These are phyloP conservation scores for Tangara arthus DNA, from an alignment of 2,797 vertebrate genomes.

Conservation along the genomic window DNA sequence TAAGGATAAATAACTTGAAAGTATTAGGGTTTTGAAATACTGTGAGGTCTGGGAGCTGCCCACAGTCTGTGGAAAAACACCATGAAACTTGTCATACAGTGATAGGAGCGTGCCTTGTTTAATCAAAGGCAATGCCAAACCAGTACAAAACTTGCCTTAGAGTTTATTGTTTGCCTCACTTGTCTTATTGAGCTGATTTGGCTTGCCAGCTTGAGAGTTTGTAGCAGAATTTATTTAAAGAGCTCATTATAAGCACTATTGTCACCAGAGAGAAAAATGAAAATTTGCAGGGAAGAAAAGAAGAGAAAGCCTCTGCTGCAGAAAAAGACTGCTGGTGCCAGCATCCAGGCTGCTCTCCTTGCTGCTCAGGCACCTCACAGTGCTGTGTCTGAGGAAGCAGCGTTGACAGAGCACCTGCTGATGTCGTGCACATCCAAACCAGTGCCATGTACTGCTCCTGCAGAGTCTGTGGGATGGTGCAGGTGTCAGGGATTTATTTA, in stretches of 20 bases:
- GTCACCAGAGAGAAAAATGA: background rate
- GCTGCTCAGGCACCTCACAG: background rate
- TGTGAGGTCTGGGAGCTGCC: background rate
- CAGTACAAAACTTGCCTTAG: background rate
- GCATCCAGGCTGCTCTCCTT: background rate
- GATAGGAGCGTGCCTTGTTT: background rate
- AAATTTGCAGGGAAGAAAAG: background rate
- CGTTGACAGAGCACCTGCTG: background rate
- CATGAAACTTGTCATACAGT: background rate
- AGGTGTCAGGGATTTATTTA: background rate
- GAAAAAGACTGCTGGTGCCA: background rate
- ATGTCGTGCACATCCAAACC: background rate
- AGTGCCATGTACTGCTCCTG: rapidly evolving
- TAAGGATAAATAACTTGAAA: background rate
- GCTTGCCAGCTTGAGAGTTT: background rate
- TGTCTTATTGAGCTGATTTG: background rate
- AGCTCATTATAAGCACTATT: background rate
- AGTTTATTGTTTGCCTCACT: background rate
- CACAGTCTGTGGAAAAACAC: background rate
- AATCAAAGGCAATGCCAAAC: background rate
- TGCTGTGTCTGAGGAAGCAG: background rate
- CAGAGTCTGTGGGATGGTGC: rapidly evolving
- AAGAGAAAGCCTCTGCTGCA: rapidly evolving
- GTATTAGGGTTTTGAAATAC: background rate
- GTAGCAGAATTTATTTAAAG: background rate